Conservation (phyloP, 2,888 invertebrate genomes). For the Xylota sylvarum region DNA sequence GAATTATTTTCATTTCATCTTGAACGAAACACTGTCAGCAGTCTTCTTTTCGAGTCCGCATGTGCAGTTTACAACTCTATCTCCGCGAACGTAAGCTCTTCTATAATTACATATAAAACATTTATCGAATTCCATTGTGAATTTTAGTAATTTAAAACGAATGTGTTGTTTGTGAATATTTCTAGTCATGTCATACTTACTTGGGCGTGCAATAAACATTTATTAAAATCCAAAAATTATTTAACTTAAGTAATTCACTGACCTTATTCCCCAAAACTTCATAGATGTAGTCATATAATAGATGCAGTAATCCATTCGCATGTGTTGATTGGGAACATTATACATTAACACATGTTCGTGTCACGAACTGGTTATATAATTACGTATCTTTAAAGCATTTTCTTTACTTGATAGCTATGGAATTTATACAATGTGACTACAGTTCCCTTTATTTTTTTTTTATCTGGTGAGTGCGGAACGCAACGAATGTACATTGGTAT, state of each 20-base stretch:
- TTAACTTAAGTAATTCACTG: conserved; percentile 47
- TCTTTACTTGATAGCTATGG: not conserved
- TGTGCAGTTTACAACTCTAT: conserved; percentile 69
- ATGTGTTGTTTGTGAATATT: conserved; percentile 31
- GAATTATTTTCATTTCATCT: conserved; percentile 46
- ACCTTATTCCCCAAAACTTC: conserved; percentile 27
- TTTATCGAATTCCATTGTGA: conserved; percentile 42
- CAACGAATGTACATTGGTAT: no score
- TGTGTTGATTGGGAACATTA: conserved; percentile 26
- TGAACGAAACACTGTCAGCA: conserved; percentile 36
- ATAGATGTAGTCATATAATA: conserved; percentile 55
- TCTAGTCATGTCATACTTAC: conserved; percentile 1
- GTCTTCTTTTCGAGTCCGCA: conserved; percentile 57
- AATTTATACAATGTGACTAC: not conserved
- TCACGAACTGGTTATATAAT: conserved; percentile 59
- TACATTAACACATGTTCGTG: conserved; percentile 17
- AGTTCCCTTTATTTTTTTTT: not conserved
- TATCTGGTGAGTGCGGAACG: not conserved
- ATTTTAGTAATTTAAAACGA: conserved; percentile 30
- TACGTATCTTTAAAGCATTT: not conserved
- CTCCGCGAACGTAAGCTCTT: conserved; percentile 65
- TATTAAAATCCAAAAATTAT: conserved; percentile 26
- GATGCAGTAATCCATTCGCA: conserved; percentile 16
- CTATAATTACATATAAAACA: conserved; percentile 40
- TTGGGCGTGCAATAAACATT: not conserved